A percentile compares a stretch with the other conserved stretches of the same genome.
Conservation (phyloP, 2,797 vertebrate genomes). For the Artibeus jamaicensis region DNA sequence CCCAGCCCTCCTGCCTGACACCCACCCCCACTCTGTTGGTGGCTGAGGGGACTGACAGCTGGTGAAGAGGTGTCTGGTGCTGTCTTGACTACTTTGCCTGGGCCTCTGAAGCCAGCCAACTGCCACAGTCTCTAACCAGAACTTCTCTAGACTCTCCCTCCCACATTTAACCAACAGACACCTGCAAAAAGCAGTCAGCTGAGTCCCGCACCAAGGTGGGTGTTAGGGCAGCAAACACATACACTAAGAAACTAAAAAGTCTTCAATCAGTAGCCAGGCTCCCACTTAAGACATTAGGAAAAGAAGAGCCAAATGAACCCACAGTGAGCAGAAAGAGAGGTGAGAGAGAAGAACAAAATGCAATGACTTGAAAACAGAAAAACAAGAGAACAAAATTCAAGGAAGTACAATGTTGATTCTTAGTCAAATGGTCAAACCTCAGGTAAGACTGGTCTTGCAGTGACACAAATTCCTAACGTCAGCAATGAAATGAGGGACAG, state of each 20-base stretch:
- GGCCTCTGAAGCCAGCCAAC: not conserved
- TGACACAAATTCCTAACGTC: not conserved
- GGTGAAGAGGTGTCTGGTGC: not conserved
- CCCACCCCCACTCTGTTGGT: not conserved
- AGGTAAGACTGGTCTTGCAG: not conserved
- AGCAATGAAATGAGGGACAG: not conserved
- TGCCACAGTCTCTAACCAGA: not conserved
- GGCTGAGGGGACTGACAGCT: not conserved
- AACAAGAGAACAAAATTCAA: not conserved
- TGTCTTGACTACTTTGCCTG: rapidly evolving
- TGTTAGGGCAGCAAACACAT: not conserved
- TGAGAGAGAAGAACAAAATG: not conserved
- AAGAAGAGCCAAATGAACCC: not conserved
- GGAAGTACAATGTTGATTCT: not conserved
- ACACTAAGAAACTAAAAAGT: not conserved
- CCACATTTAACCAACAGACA: not conserved
- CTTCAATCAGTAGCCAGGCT: not conserved
- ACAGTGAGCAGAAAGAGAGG: not conserved
- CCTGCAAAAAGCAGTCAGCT: not conserved
- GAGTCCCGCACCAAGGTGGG: rapidly evolving
- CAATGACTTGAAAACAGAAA: not conserved
- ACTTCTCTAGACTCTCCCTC: too few relatives aligned
- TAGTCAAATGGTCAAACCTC: not conserved
- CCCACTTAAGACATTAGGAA: not conserved
- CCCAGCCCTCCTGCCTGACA: rapidly evolving